Percentiles rank a stretch among this genome's conserved stretches.
phyloP scores from a whole-genome alignment of 2,113 vertebrate species.

The Burhinus oedicnemus region DNA sequence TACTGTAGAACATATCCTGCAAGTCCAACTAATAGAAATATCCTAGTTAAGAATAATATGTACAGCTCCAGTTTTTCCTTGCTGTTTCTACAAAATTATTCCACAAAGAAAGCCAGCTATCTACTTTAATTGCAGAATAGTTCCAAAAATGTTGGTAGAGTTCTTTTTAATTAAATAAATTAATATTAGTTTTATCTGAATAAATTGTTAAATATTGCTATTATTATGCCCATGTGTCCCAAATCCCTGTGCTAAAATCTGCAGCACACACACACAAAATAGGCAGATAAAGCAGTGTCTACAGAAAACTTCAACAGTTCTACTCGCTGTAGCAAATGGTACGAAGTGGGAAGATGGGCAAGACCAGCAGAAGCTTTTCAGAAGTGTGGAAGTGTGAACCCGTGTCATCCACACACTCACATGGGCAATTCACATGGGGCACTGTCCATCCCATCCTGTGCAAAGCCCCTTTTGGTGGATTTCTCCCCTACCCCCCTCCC shows the following conservation, averaged over 20 bases:
- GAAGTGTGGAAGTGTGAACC: neutral
- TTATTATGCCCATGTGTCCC: slow-evolving; percentile 73
- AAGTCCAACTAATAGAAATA: slow-evolving; percentile 74
- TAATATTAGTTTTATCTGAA: slow-evolving; percentile 94
- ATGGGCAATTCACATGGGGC: neutral
- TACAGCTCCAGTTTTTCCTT: slow-evolving; percentile 78
- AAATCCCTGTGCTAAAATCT: slow-evolving; percentile 64
- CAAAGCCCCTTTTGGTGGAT: neutral
- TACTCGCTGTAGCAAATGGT: neutral
- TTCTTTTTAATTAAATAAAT: slow-evolving; percentile 93
- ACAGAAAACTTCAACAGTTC: slow-evolving; percentile 34
- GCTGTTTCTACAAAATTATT: slow-evolving; percentile 63
- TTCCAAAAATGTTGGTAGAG: slow-evolving; percentile 81
- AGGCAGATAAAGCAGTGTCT: slow-evolving; percentile 48
- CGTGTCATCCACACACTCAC: neutral
- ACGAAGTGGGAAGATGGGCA: neutral
- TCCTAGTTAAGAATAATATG: slow-evolving; percentile 71
- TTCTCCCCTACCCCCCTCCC: neutral
- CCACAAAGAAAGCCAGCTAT: slow-evolving; percentile 67
- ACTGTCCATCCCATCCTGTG: slow-evolving; percentile 5
- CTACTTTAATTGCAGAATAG: slow-evolving; percentile 79
- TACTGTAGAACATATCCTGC: slow-evolving; percentile 56
- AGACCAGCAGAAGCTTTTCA: slow-evolving; percentile 43
- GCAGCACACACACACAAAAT: slow-evolving; percentile 19
- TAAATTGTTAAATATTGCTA: slow-evolving; percentile 94